A percentile compares a stretch with the other conserved stretches of the same genome.
Conservation (phyloP, 2,797 vertebrate species). For the Discoglossus pictus region DNA sequence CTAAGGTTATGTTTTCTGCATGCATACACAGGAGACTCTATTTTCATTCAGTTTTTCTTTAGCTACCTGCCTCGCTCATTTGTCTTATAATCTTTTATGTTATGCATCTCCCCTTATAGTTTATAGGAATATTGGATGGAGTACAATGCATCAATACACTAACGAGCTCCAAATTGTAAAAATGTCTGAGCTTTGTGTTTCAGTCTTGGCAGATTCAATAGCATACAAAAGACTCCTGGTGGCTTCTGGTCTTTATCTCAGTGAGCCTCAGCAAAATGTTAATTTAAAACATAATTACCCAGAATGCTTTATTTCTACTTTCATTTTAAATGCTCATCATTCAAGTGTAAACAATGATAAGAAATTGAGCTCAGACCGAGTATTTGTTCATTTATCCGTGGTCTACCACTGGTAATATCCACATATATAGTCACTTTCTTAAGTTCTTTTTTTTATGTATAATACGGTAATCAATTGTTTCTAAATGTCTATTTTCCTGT, state of each 20-base stretch:
- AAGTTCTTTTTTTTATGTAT: not conserved
- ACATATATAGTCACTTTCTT: not conserved
- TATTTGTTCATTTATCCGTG: not conserved
- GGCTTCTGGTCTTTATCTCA: conserved; percentile 11
- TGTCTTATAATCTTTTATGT: conserved; percentile 2
- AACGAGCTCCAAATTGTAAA: conserved; percentile 14
- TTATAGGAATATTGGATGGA: not conserved
- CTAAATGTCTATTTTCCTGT: conserved; percentile 6
- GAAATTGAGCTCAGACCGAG: conserved; percentile 3
- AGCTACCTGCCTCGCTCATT: conserved; percentile 6
- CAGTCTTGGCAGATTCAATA: conserved; percentile 29
- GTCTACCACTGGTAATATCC: not conserved
- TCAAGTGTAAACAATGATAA: conserved; percentile 20
- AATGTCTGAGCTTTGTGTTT: conserved; percentile 13
- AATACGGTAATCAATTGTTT: conserved; percentile 4
- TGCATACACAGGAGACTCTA: too few species aligned
- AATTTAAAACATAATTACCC: conserved; percentile 6
- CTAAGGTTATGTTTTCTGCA: too few species aligned
- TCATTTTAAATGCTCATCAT: conserved; percentile 24
- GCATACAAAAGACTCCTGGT: conserved; percentile 10
- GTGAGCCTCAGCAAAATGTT: conserved; percentile 38
- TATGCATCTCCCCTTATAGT: conserved; percentile 1
- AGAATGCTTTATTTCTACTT: conserved; percentile 28
- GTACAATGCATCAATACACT: conserved; percentile 15
- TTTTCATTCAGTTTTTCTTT: too few species aligned